Percentiles rank a stretch among this genome's conserved stretches.
Conservation (phyloP, 2,888 invertebrate species). For the Stictocephala bisonia region DNA sequence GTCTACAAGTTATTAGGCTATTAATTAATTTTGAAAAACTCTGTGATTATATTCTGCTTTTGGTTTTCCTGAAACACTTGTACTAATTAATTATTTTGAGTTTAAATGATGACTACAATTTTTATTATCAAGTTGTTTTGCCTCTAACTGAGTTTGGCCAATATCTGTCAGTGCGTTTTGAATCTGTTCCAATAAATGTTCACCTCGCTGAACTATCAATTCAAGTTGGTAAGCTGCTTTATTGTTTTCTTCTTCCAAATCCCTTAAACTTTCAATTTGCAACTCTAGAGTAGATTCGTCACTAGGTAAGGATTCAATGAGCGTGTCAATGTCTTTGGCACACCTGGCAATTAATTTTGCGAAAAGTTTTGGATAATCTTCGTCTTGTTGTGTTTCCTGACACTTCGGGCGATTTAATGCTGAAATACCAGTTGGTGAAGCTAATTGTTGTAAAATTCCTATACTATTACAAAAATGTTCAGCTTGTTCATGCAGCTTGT, state of each 20-base stretch:
- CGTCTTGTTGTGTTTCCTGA: slow-evolving; percentile 11
- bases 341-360: slow-evolving; percentile 19
- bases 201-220: slow-evolving; percentile 15
- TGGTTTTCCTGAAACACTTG: too few relatives aligned
- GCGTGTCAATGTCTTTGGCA: slow-evolving; percentile 30
- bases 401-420: slow-evolving; percentile 2
- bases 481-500: slow-evolving; percentile 15
- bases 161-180: slow-evolving; percentile 26
- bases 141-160: slow-evolving; percentile 32
- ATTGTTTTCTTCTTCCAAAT: slow-evolving; percentile 26
- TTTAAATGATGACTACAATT: too few relatives aligned
- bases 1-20: too few relatives aligned
- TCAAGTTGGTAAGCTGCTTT: slow-evolving; percentile 27
- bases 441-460: slow-evolving; percentile 26
- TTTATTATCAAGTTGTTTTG: slow-evolving; percentile 24
- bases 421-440: slow-evolving; percentile 14
- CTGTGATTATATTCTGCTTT: too few relatives aligned
- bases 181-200: slow-evolving; percentile 30
- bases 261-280: slow-evolving; percentile 27
- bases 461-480: slow-evolving; percentile 36
- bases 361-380: slow-evolving; percentile 28
- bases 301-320: slow-evolving; percentile 20
- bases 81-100: too few relatives aligned
- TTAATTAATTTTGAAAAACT: too few relatives aligned
- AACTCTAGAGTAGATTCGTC: slow-evolving; percentile 19